Evolutionary conservation across 2,888 invertebrate genomes (phyloP).

Genomic region (Theretra japonica): DNA sequence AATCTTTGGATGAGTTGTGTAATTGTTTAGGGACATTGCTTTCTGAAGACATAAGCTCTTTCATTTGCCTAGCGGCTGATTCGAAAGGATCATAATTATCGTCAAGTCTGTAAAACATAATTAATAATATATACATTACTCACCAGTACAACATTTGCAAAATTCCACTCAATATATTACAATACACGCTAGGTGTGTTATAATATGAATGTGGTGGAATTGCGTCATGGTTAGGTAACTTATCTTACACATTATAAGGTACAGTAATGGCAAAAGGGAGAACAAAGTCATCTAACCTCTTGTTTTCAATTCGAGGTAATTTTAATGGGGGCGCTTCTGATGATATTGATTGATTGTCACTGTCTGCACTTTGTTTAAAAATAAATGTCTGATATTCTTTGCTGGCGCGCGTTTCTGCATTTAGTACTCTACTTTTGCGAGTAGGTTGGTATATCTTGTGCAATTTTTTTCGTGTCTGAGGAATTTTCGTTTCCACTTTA

Average conservation of each 20-base stretch:
- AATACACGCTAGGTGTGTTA: too few relatives aligned
- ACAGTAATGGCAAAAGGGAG: conserved; percentile 32
- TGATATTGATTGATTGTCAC: conserved; percentile 64
- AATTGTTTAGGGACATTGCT: conserved; percentile 80
- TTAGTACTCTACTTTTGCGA: conserved; percentile 63
- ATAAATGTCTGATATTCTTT: conserved; percentile 71
- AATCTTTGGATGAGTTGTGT: conserved; percentile 72
- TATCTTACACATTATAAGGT: background rate
- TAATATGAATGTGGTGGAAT: background rate
- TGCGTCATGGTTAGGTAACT: background rate
- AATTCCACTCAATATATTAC: background rate
- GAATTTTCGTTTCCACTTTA: conserved; percentile 55
- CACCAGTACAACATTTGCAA: background rate
- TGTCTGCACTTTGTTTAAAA: conserved; percentile 55
- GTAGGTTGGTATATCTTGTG: conserved; percentile 62
- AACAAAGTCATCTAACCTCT: conserved; percentile 66
- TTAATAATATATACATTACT: conserved; percentile 33
- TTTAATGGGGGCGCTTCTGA: conserved; percentile 76
- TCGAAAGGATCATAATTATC: conserved; percentile 91
- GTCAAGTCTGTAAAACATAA: conserved; percentile 72
- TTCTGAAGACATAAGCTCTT: conserved; percentile 90
- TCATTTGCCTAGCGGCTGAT: conserved; percentile 92
- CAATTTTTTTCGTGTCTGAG: conserved; percentile 56
- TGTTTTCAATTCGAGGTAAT: conserved; percentile 74
- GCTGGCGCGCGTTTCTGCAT: conserved; percentile 60